These are phyloP conservation scores for Recurvirostra avosetta DNA, from an alignment of 2,113 vertebrate species.

Conservation along the genomic window DNA sequence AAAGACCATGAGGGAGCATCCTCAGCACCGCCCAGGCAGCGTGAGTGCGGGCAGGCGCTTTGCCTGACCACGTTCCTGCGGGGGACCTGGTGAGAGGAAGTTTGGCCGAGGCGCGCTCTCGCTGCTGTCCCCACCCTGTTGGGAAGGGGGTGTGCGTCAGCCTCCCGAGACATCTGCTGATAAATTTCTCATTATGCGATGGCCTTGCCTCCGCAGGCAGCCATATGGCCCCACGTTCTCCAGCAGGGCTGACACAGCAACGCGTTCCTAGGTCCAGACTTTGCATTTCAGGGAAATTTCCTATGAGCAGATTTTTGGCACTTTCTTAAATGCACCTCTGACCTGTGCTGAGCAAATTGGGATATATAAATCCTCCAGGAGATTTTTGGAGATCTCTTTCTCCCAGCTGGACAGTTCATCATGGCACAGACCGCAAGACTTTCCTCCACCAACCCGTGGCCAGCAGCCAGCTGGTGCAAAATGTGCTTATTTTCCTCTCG, in stretches of 20 bases:
- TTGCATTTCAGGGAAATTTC: not conserved
- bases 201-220: not conserved
- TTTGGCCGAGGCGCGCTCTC: not conserved
- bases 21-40: accelerated
- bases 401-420: not conserved
- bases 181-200: not conserved
- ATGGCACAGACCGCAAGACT: not conserved
- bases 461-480: not conserved
- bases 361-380: not conserved
- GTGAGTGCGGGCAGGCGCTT: accelerated
- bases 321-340: not conserved
- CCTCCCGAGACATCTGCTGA: constrained; percentile 24
- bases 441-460: not conserved
- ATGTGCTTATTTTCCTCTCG: not conserved
- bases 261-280: not conserved
- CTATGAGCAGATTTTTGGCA: not conserved
- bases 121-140: accelerated
- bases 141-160: not conserved
- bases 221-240: not conserved
- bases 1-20: accelerated
- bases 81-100: not conserved
- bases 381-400: not conserved
- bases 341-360: not conserved
- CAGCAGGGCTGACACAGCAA: not conserved
- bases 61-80: not conserved